A percentile compares a stretch with the other conserved stretches of the same genome.
Conservation (phyloP, 1,140 invertebrate genomes). For the Monomorium pharaonis region DNA sequence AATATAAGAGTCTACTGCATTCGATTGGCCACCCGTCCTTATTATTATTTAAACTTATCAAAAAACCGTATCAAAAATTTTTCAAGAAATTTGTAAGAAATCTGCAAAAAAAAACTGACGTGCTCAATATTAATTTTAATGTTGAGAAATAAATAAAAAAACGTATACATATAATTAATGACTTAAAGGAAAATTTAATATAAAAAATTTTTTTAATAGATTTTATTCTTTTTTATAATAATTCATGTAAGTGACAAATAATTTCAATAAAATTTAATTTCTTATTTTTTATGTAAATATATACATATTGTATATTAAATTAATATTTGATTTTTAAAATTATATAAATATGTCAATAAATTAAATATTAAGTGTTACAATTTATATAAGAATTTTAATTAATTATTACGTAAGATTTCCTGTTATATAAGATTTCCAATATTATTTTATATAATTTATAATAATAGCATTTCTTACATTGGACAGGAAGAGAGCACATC, state of each 20-base stretch:
- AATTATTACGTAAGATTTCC: neutral
- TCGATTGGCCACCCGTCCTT: constrained; percentile 34
- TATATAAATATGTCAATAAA: neutral
- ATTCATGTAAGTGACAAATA: neutral
- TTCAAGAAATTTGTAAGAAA: constrained; percentile 9
- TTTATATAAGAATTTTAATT: constrained; percentile 19
- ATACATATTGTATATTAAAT: neutral
- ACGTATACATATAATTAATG: neutral
- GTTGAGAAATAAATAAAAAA: constrained; percentile 1
- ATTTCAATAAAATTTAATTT: constrained; percentile 5
- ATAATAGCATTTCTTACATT: neutral
- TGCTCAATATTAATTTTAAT: neutral
- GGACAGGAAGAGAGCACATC: constrained; percentile 1
- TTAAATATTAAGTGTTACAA: no score
- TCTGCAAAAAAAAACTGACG: constrained; percentile 16
- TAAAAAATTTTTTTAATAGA: neutral
- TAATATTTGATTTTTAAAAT: neutral
- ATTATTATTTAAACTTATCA: constrained; percentile 14
- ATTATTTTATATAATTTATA: neutral
- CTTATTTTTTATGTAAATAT: neutral
- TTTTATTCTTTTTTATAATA: neutral
- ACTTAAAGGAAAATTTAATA: neutral
- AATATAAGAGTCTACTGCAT: constrained; percentile 15
- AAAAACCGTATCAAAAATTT: constrained; percentile 35
- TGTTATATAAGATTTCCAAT: neutral